Conservation (phyloP, 2,797 vertebrate species). For the Phalloptychus januarius region DNA sequence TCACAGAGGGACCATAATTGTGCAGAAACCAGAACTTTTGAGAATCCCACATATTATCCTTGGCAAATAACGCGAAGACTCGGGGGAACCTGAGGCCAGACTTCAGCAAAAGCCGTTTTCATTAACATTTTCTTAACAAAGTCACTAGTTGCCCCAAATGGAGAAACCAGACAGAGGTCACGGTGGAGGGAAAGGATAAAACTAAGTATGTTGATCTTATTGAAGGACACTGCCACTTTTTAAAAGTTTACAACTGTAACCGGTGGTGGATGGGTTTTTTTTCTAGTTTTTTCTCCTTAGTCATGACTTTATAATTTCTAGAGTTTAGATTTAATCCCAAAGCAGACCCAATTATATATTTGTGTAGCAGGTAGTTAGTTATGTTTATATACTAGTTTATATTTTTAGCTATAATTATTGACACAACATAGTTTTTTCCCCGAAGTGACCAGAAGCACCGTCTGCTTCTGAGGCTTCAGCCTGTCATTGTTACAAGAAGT, state of each 20-base stretch:
- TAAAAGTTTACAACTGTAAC: slow-evolving; percentile 54
- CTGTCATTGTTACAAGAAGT: neutral
- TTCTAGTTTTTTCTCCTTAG: neutral
- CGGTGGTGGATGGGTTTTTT: neutral
- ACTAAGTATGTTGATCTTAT: slow-evolving; percentile 42
- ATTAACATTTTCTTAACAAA: slow-evolving; percentile 64
- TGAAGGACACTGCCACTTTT: slow-evolving; percentile 41
- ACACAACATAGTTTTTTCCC: neutral
- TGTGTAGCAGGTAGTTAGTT: neutral
- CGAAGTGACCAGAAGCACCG: neutral
- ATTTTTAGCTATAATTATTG: neutral
- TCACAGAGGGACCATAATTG: slow-evolving; percentile 52
- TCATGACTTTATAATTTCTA: neutral
- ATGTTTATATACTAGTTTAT: neutral
- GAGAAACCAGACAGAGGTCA: slow-evolving; percentile 45
- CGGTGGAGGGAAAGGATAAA: slow-evolving; percentile 41
- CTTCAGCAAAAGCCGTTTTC: slow-evolving; percentile 46
- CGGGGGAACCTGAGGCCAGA: slow-evolving; percentile 26
- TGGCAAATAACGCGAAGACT: slow-evolving; percentile 27
- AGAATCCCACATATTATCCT: slow-evolving; percentile 32
- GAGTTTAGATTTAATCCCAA: too few relatives aligned
- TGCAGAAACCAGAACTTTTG: slow-evolving; percentile 19
- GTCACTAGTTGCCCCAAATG: slow-evolving; percentile 36
- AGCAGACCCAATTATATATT: neutral
- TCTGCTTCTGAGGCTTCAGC: neutral